Conservation (phyloP, 2,888 invertebrate species). For the Mythimna vitellina region DNA sequence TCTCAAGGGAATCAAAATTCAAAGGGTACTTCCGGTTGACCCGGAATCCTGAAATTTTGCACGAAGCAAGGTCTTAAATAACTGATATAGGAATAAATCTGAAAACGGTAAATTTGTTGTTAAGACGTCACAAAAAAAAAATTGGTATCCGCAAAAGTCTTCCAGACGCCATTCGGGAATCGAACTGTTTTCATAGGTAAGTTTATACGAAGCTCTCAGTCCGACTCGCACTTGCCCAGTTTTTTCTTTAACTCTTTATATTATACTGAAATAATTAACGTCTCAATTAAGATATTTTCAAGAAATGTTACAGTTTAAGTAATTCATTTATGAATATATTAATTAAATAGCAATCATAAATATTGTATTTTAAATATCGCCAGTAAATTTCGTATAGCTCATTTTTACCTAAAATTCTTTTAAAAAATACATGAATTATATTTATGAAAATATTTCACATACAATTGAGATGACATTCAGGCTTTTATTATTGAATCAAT, state of each 20-base stretch:
- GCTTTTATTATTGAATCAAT: constrained; percentile 28
- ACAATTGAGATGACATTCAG: constrained; percentile 16
- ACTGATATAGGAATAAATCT: too few relatives aligned
- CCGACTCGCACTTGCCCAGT: constrained; percentile 1
- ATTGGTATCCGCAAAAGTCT: too few relatives aligned
- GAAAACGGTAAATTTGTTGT: too few relatives aligned
- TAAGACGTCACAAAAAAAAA: too few relatives aligned
- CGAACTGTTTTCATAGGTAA: too few relatives aligned
- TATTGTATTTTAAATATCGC: neutral
- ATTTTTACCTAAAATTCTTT: neutral
- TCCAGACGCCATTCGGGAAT: too few relatives aligned
- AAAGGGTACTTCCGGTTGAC: too few relatives aligned
- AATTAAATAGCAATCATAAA: neutral
- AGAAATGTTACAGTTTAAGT: neutral
- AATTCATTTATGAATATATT: neutral
- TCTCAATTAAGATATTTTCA: neutral
- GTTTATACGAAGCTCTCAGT: too few relatives aligned
- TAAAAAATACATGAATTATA: constrained; percentile 12
- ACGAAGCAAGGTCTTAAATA: too few relatives aligned
- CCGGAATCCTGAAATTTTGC: too few relatives aligned
- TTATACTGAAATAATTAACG: constrained; percentile 11
- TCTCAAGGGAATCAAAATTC: too few relatives aligned
- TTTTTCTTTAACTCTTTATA: constrained; percentile 20
- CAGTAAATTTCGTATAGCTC: too few relatives aligned
- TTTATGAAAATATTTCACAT: neutral